Base-by-base conservation (phyloP, 1,140 invertebrate species). In the Meloidogyne hapla region DNA sequence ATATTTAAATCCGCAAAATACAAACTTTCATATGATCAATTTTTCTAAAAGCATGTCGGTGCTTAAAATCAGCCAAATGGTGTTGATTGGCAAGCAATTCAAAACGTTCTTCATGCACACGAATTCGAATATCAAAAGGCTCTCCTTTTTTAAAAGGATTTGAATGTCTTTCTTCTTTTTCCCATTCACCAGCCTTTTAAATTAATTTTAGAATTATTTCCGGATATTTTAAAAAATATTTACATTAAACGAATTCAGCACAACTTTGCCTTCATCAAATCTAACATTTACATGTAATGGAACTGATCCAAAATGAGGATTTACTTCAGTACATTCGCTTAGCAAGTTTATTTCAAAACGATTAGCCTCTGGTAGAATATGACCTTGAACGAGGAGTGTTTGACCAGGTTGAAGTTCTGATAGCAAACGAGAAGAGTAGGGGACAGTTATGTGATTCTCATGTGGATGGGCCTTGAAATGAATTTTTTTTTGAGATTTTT, bases 81-180 rank as follows among this genome's bases (percentile, higher is more conserved):
- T 82, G 77, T 69, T 82, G 77, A 28, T 81, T 80, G 40, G 74
- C 65, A 23, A 73, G 65, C 12, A 81, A 48, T 62, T 81, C 80
- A 56, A 70, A 81, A 28, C 81, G 83, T 75, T 81, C 77, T 18
- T 81, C 80, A 67, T 81, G 80, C 15, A 76, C 80, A 40, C 80
- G 80, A 70, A 81, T 77, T 26, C 80, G 80, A 23, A 81, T 64
- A 48, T 81, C 80, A 64, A 81, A 82, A 5, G 42, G 10, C 28
- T 81, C 72, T 23, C 77, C 77, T 9, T 40, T 23, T 23, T 67
- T 68, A 69, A 83, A 81, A 9, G 80, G 77, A 69, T 77, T 80
- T n/a, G 70, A 76, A 42, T 79, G 77, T 33, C 76, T 56, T 33
- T 81, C 80, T 76, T 81, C 80, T 75, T 81, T 79, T 28, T 77